Conservation (phyloP, 2,888 invertebrate genomes). For the Drosophila melanosoma region DNA sequence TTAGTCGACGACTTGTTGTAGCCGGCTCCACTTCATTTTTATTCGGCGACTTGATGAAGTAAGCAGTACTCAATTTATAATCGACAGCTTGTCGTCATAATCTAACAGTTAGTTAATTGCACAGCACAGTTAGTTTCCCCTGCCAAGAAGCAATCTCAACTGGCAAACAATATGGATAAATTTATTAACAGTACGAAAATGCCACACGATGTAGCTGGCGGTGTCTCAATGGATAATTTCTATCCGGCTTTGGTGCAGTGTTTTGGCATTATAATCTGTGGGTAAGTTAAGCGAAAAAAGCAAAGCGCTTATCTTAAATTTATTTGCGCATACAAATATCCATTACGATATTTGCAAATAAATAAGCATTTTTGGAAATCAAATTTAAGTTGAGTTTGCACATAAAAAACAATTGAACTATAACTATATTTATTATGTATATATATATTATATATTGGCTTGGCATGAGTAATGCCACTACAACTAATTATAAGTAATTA, state of each 20-base stretch:
- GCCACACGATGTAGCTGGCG: slow-evolving; percentile 62
- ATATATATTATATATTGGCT: neutral
- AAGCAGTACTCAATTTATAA: neutral
- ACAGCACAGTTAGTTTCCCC: neutral
- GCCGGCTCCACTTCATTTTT: slow-evolving; percentile 55
- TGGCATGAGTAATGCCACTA: neutral
- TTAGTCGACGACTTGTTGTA: slow-evolving; percentile 63
- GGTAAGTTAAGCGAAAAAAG: slow-evolving; percentile 87
- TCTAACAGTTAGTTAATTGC: neutral
- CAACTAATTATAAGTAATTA: neutral
- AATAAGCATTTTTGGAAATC: neutral
- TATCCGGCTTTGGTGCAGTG: slow-evolving; percentile 96
- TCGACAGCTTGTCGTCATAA: neutral
- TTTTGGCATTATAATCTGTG: slow-evolving; percentile 95
- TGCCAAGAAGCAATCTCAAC: neutral
- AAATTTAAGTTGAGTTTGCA: neutral
- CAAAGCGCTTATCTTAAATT: neutral
- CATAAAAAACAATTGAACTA: too few species aligned
- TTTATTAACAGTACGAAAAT: slow-evolving; percentile 15
- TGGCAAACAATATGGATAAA: neutral
- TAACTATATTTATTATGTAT: neutral
- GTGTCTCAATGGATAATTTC: slow-evolving; percentile 89
- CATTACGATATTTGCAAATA: neutral
- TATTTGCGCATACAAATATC: neutral
- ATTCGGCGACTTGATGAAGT: neutral